These are phyloP conservation scores for Chaetogeoica ovagalla DNA, from an alignment of 2,888 invertebrate genomes.

Conservation along the genomic window DNA sequence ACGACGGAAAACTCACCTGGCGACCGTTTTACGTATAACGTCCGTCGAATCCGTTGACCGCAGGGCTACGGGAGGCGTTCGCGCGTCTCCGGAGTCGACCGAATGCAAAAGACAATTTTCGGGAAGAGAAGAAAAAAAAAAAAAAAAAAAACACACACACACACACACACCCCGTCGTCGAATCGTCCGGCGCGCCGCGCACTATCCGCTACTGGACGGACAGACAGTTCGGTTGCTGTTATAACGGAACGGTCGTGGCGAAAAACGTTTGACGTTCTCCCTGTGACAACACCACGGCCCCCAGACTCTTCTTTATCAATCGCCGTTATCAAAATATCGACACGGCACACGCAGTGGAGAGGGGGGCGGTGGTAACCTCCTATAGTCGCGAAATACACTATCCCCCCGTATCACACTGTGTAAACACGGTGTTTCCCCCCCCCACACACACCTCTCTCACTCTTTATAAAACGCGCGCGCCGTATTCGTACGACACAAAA, in stretches of 20 bases:
- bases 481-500: too few species aligned
- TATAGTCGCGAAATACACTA: background rate
- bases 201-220: too few species aligned
- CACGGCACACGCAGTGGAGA: conserved; percentile 48
- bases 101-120: too few species aligned
- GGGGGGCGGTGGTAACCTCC: conserved; percentile 11
- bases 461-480: too few species aligned
- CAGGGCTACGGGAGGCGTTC: background rate
- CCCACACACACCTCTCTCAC: too few species aligned
- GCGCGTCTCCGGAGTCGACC: too few species aligned
- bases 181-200: too few species aligned
- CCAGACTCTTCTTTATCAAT: conserved; percentile 43
- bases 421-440: too few species aligned
- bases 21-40: background rate
- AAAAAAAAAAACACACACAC: background rate
- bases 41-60: background rate
- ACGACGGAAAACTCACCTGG: conserved; percentile 4
- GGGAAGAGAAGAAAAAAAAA: too few species aligned
- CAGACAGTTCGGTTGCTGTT: too few species aligned
- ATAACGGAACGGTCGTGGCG: conserved; percentile 14
- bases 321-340: conserved; percentile 47
- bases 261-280: conserved; percentile 30
- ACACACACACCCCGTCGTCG: too few species aligned
- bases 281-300: background rate
- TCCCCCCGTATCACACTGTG: too few species aligned